Percentiles rank a stretch among this genome's conserved stretches.
Evolutionary conservation across 1,140 invertebrate species (phyloP).

Genomic region (Chironomus tepperi): DNA sequence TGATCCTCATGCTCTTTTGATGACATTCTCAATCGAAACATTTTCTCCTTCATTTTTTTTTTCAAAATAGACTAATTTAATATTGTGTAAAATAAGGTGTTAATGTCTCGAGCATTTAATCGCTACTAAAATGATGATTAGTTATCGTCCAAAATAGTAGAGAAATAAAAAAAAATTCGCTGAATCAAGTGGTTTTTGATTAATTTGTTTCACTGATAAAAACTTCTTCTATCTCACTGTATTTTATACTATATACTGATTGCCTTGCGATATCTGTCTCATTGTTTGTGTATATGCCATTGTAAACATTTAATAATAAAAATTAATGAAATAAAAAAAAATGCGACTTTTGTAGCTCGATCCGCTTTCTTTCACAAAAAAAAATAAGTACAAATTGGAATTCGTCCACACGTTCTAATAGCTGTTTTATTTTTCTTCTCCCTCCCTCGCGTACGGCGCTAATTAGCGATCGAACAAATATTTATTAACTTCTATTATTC

Average conservation of each 20-base stretch:
- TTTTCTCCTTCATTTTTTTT: background rate
- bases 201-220: background rate
- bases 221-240: background rate
- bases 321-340: constrained; percentile 1
- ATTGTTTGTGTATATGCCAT: background rate
- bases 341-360: background rate
- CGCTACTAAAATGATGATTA: background rate
- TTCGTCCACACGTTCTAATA: no score
- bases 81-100: no score
- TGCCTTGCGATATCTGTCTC: background rate
- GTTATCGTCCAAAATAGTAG: background rate
- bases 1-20: background rate
- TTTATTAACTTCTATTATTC: background rate
- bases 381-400: background rate
- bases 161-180: background rate
- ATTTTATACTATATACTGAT: constrained; percentile 14
- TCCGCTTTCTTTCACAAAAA: background rate
- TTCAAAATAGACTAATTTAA: no score
- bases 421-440: background rate
- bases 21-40: background rate
- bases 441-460: background rate
- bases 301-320: background rate
- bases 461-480: background rate
- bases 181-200: background rate
- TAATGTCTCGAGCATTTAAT: background rate